Percentiles rank a stretch among this genome's conserved stretches.
phyloP scores from a whole-genome alignment of 2,113 vertebrate genomes.

The Sakesphorus luctuosus region DNA sequence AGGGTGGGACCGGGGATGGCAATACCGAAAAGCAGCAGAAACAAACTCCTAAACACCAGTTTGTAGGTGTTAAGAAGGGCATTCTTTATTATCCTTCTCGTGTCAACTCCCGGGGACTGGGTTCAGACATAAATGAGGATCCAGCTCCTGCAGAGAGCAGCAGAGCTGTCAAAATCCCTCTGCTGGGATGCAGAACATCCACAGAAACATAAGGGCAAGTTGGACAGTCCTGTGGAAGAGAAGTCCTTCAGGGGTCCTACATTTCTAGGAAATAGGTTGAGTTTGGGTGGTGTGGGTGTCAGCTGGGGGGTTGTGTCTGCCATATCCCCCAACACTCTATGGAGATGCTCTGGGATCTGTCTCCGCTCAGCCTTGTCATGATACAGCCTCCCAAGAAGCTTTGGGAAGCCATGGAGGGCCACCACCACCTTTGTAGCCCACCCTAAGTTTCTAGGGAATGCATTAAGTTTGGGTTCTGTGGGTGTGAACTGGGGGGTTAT shows the following conservation, averaged over 20 bases:
- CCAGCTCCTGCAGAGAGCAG: not conserved
- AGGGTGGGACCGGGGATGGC: not conserved
- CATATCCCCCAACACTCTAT: too few species aligned
- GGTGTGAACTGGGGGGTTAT: not conserved
- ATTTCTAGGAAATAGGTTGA: not conserved
- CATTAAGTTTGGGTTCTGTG: too few species aligned
- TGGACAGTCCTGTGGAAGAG: not conserved
- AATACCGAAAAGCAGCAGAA: too few species aligned
- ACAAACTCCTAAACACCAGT: too few species aligned
- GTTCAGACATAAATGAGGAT: not conserved
- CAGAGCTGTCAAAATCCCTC: not conserved
- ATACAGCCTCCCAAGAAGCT: not conserved
- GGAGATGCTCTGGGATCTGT: not conserved
- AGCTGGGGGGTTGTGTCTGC: too few species aligned
- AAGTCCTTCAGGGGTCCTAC: not conserved
- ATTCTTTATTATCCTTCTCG: not conserved
- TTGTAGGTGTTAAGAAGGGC: too few species aligned
- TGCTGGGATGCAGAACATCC: not conserved
- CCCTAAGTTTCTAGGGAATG: not conserved
- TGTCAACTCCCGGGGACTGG: not conserved
- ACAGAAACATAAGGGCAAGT: not conserved
- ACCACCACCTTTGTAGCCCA: not conserved
- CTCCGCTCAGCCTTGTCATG: not conserved
- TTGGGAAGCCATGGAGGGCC: not conserved
- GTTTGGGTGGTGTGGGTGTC: not conserved